phyloP scores from a whole-genome alignment of 2,113 vertebrate genomes.

The Gopherus flavomarginatus region DNA sequence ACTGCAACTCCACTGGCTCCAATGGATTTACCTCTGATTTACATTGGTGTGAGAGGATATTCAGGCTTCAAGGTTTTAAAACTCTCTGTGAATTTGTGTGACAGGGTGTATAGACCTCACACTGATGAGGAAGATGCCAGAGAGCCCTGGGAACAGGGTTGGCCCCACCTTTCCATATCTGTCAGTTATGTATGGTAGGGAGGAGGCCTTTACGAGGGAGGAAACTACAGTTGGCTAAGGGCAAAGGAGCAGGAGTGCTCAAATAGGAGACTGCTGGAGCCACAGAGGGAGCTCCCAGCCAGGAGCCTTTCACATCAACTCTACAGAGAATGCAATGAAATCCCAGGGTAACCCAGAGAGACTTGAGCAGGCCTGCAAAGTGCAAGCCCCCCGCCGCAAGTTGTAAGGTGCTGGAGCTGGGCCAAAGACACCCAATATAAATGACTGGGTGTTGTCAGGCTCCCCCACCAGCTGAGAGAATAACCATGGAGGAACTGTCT shows the following conservation, averaged over 20 bases:
- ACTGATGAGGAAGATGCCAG: background rate
- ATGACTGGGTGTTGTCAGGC: background rate
- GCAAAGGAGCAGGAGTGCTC: background rate
- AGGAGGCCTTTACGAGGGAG: background rate
- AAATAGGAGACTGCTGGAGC: background rate
- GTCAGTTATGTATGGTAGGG: background rate
- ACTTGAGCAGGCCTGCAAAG: background rate
- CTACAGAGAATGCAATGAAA: background rate
- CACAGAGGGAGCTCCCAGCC: background rate
- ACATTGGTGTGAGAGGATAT: background rate
- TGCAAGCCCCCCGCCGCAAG: background rate
- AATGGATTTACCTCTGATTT: background rate
- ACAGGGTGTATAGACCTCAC: background rate
- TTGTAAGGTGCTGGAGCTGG: background rate
- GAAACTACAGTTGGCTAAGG: background rate
- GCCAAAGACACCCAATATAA: background rate
- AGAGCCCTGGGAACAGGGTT: background rate
- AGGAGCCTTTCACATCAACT: background rate
- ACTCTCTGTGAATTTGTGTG: background rate
- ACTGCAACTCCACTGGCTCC: fast-evolving
- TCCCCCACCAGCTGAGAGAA: background rate
- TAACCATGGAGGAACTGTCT: background rate
- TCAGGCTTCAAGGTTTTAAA: background rate
- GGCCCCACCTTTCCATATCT: no score
- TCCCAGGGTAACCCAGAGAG: background rate